A percentile compares a stretch with the other conserved stretches of the same genome.
Evolutionary conservation across 2,113 vertebrate genomes (phyloP).

Genomic region (Dasypus novemcinctus): DNA sequence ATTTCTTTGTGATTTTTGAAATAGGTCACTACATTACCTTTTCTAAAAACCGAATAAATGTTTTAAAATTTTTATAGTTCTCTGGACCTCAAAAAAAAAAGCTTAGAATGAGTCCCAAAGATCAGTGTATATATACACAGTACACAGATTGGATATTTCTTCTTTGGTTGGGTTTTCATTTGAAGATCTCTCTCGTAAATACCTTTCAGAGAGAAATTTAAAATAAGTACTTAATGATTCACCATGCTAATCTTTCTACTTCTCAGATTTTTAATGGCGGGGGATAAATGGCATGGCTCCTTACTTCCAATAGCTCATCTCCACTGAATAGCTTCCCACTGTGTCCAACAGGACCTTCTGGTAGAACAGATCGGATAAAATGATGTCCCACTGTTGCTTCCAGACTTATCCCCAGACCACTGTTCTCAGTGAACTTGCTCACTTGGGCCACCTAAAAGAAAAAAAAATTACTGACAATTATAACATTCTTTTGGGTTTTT

Average conservation of each 20-base stretch:
- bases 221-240: not conserved
- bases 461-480: not conserved
- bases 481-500: not conserved
- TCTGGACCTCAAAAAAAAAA: not conserved
- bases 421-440: slow-evolving; percentile 95
- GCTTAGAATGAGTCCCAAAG: not conserved
- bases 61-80: not conserved
- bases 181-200: not conserved
- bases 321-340: slow-evolving; percentile 93
- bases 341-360: slow-evolving; percentile 95
- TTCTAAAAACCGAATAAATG: not conserved
- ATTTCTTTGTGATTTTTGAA: slow-evolving; percentile 17
- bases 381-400: slow-evolving; percentile 93
- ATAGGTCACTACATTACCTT: not conserved
- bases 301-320: slow-evolving; percentile 96
- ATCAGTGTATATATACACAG: not conserved
- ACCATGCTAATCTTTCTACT: not conserved
- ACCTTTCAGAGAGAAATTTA: not conserved
- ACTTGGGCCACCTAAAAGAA: slow-evolving; percentile 91
- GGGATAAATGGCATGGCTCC: slow-evolving; percentile 3
- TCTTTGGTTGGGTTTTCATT: not conserved
- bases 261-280: slow-evolving; percentile 5
- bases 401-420: slow-evolving; percentile 95
- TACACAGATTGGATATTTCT: not conserved
- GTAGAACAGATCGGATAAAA: slow-evolving; percentile 95